Base-by-base conservation (phyloP, 2,888 invertebrate species). In the Drosophila buzzatii region DNA sequence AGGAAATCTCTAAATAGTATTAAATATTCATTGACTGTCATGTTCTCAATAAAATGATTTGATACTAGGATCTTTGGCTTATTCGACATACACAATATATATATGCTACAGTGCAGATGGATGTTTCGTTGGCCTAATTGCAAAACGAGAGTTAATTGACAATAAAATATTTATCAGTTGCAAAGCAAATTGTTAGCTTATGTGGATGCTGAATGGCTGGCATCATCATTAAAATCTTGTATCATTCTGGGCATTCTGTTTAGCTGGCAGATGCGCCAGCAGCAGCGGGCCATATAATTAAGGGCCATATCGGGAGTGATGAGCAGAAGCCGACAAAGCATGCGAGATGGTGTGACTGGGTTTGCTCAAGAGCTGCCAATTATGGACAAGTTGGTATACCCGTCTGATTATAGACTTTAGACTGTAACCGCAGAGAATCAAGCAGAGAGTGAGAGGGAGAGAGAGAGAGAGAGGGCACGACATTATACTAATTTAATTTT, bases 401-500 rank as follows among this genome's bases (percentile, higher is more conserved):
- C 53, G 31, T 45, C 74, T 87, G 87, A 84, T 84, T 84, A 84
- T 87, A 82, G 85, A 82, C 76, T 82, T 82, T 75, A 82, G 78
- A n/a, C 78, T 80, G 85, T 84, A 84, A 72, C 59, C 64, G 66
- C 71, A 62, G 53, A 37, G 53, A 33, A 12, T 1, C 12, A 9
- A n/a, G 2, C 27, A 39, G 16, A 23, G 4, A 42, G n/a, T 14
- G 45, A 23, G 7, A 47, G 47, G 3, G 16, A 2, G 16, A 47
- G 18, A 31, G 14, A 20, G 16, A 61, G 7, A 42, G 60, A n/a
- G 33, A 39, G 37, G 55, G 47, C 63, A 71, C 66, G 53, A 70
- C 78, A 87, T 84, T 85, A 85, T 82, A 84, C 83, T 84, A 84
- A 87, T 84, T 84, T 85, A 80, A 84, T 84, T 84, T 84, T 84